phyloP scores from a whole-genome alignment of 1,140 invertebrate species.

The Ladona fulva region DNA sequence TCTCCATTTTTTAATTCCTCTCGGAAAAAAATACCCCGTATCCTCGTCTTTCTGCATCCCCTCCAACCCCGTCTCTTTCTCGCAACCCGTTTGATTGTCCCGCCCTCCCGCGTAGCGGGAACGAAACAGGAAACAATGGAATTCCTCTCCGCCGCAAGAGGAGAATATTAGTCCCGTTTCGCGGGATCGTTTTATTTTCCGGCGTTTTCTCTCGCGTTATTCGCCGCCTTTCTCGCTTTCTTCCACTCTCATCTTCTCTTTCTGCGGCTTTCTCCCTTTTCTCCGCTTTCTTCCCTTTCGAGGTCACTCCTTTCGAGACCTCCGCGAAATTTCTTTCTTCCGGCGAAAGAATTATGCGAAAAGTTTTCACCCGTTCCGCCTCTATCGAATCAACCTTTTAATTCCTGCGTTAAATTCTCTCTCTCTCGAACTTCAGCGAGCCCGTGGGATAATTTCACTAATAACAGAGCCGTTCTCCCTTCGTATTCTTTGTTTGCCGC shows the following conservation, averaged over 20 bases:
- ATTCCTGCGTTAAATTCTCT: background rate
- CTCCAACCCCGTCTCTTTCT: too few relatives aligned
- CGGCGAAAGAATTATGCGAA: background rate
- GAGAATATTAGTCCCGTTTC: background rate
- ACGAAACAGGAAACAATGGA: background rate
- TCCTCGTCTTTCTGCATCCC: too few relatives aligned
- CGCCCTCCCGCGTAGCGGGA: background rate
- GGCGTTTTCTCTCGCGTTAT: background rate
- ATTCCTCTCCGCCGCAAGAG: background rate
- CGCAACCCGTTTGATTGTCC: too few relatives aligned
- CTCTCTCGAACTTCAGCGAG: background rate
- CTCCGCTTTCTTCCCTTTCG: background rate
- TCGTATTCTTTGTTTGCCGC: too few relatives aligned
- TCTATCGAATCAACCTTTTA: background rate
- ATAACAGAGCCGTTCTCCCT: too few relatives aligned
- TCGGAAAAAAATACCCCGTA: too few relatives aligned
- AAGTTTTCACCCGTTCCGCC: background rate
- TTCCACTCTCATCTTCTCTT: background rate
- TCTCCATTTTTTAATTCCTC: too few relatives aligned
- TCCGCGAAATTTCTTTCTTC: background rate
- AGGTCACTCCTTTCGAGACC: background rate
- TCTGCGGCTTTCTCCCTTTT: background rate
- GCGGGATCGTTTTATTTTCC: too few relatives aligned
- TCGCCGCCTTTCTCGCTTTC: background rate
- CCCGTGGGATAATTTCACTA: background rate